A percentile compares a stretch with the other conserved stretches of the same genome.
Evolutionary conservation across 2,113 vertebrate genomes (phyloP).

Genomic region (Tragelaphus imberbis): DNA sequence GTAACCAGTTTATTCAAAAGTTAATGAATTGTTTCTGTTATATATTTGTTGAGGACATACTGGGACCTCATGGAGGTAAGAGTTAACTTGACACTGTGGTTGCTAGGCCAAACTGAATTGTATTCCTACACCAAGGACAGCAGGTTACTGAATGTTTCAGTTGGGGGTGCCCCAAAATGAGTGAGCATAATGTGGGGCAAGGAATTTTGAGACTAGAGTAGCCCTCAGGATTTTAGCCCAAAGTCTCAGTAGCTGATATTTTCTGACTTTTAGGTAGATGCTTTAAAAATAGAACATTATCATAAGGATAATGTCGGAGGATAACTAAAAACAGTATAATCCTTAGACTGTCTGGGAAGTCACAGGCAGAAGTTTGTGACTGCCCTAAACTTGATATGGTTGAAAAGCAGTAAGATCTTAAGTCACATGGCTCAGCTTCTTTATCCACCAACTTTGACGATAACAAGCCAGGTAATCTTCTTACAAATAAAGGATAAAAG

Average conservation of each 20-base stretch:
- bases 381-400: not conserved
- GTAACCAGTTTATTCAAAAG: not conserved
- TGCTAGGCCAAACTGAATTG: not conserved
- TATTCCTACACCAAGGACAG: not conserved
- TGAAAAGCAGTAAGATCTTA: not conserved
- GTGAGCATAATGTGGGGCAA: not conserved
- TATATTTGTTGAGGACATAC: not conserved
- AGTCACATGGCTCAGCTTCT: not conserved
- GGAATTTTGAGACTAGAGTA: not conserved
- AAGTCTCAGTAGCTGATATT: not conserved
- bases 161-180: not conserved
- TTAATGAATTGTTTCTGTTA: not conserved
- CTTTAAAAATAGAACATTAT: not conserved
- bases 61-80: not conserved
- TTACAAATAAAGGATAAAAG: constrained; percentile 2
- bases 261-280: not conserved
- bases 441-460: not conserved
- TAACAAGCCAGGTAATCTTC: not conserved
- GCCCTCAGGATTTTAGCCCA: not conserved
- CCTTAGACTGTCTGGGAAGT: not conserved
- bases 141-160: not conserved
- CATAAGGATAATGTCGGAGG: not conserved
- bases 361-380: not conserved
- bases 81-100: not conserved
- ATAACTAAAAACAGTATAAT: not conserved